phyloP scores from a whole-genome alignment of 1,140 invertebrate genomes.

The Brachionus rubens region DNA sequence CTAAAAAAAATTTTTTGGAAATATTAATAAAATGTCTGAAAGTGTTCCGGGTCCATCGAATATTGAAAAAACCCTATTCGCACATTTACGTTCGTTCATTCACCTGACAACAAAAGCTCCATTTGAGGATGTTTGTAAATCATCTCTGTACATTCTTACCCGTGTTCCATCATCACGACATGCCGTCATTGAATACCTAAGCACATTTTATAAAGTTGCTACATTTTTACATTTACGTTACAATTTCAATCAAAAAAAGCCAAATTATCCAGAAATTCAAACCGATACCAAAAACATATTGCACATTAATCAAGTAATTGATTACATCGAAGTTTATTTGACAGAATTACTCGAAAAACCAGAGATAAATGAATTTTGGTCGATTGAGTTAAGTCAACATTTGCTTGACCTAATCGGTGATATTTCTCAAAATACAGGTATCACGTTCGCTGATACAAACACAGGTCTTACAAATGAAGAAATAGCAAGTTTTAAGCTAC shows the following conservation, averaged over 20 bases:
- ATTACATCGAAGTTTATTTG: conserved; percentile 8
- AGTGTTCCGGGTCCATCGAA: neutral
- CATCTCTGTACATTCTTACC: neutral
- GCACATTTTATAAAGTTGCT: conserved; percentile 37
- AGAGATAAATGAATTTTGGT: conserved; percentile 40
- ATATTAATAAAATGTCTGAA: conserved; percentile 34
- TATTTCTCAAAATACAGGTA: neutral
- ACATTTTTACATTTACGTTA: conserved; percentile 32
- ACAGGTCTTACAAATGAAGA: conserved; percentile 18
- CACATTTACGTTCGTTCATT: conserved; percentile 23
- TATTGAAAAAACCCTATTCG: neutral
- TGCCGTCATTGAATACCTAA: conserved; percentile 34
- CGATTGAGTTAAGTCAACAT: neutral
- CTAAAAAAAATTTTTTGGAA: no score
- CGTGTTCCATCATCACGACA: conserved; percentile 13
- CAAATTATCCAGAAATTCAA: conserved; percentile 19
- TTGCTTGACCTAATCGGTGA: conserved; percentile 14
- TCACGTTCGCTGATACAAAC: conserved; percentile 17
- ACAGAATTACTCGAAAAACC: conserved; percentile 1
- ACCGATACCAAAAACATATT: conserved; percentile 36
- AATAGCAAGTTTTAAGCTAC: conserved; percentile 2
- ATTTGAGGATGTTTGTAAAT: conserved; percentile 28
- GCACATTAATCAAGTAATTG: conserved; percentile 42
- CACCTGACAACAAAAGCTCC: conserved; percentile 31
- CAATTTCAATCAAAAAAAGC: conserved; percentile 41